Base-by-base conservation (phyloP, 2,797 vertebrate species). In the Neosilurus mollespiculum region DNA sequence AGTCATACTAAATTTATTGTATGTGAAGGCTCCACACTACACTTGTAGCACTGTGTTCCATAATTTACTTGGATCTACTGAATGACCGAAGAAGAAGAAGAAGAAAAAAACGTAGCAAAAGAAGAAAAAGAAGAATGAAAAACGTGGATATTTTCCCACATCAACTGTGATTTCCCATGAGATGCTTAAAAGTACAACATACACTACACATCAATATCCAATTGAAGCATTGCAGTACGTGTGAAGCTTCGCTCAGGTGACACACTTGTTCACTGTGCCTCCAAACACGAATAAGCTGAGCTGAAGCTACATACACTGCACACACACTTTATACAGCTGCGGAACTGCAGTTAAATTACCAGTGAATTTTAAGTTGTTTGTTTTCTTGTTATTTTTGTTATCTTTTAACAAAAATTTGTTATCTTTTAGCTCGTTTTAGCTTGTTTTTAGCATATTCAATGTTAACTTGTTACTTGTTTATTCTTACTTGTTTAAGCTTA, bases 161-260 rank as follows among this genome's bases (percentile, higher is more conserved):
- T 69, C 43, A 20, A 62, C 14, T 30, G 24, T 53, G 78, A 84
- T 80, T 80, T 73, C 78, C 77, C 70, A 59, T 11, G 56, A 76
- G 62, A 30, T 26, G 18, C 34, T 16, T 6, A 30, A 77, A 83
- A 79, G 58, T 34, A 78, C 51, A 49, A 71, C 67, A 18, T 34
- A 30, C 37, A 12, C 24, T 69, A 30, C 10, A 54, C 77, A 84
- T 89, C 87, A 86, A 87, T 87, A 87, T 78, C 67, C 79, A 87
- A 80, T 84, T 56, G 81, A 66, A 87, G 56, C 43, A 43, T 43
- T 43, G 43, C 43, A 43, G 43, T 43, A 30, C 30, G 2, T 30
- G 72, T 34, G 22, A 18, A 76, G 73, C 26, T 37, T 59, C 34
- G 15, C 54, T 76, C 4, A 59, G 37, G 54, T 59, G 73, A 26